Conservation (phyloP, 2,113 vertebrate species). For the Thalassoma bifasciatum region DNA sequence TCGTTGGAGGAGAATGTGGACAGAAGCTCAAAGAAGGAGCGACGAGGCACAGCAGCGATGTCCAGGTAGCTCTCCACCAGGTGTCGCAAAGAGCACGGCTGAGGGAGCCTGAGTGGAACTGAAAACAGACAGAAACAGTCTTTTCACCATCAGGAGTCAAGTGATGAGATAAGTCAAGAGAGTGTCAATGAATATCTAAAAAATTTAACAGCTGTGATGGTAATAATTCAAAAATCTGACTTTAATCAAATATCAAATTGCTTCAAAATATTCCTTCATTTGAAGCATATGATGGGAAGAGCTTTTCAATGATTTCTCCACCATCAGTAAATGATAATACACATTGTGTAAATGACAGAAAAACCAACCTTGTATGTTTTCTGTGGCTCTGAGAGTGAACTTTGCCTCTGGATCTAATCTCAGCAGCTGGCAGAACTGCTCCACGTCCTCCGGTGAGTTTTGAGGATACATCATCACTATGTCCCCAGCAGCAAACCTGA, state of each 20-base stretch:
- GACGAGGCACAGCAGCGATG: slow-evolving; percentile 88
- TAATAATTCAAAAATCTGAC: too few relatives aligned
- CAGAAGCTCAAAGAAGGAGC: slow-evolving; percentile 93
- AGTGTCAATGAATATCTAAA: too few relatives aligned
- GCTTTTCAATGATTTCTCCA: too few relatives aligned
- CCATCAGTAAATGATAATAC: too few relatives aligned
- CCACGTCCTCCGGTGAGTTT: slow-evolving; percentile 81
- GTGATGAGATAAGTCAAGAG: too few relatives aligned
- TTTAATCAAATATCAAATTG: too few relatives aligned
- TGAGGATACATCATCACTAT: slow-evolving; percentile 89
- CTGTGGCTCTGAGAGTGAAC: slow-evolving; percentile 83
- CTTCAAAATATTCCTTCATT: too few relatives aligned
- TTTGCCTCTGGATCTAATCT: slow-evolving; percentile 81
- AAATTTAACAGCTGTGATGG: too few relatives aligned
- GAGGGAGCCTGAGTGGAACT: slow-evolving; percentile 83
- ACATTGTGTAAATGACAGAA: too few relatives aligned
- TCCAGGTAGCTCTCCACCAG: slow-evolving; percentile 90
- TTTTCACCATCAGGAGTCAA: not conserved
- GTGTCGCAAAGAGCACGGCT: slow-evolving; percentile 85
- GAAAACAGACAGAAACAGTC: not conserved
- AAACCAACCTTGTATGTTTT: slow-evolving; percentile 75
- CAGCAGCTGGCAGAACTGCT: slow-evolving; percentile 88
- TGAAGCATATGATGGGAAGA: too few relatives aligned
- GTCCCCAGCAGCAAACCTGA: slow-evolving; percentile 88
- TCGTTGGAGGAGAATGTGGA: slow-evolving; percentile 82